Evolutionary conservation across 1,140 invertebrate species (phyloP).

Genomic region (Microplitis demolitor): DNA sequence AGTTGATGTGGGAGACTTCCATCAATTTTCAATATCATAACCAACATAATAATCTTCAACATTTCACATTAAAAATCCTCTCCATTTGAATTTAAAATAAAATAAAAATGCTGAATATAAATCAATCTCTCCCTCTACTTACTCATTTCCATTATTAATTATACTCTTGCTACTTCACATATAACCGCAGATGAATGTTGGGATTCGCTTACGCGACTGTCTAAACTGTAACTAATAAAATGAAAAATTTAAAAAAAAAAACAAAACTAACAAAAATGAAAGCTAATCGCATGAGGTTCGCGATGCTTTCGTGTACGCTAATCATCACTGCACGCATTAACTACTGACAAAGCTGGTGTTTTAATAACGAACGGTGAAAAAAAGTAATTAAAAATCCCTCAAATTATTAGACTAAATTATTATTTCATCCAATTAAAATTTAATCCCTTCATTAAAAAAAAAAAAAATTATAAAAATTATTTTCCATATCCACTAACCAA

Average conservation of each 20-base stretch:
- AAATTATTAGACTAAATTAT: background rate
- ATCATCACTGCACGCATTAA: background rate
- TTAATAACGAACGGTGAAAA: no score
- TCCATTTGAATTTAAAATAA: background rate
- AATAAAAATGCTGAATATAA: background rate
- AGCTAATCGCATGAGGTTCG: conserved; percentile 1
- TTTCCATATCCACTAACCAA: no score
- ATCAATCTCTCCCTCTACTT: background rate
- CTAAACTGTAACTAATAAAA: background rate
- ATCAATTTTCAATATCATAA: no score
- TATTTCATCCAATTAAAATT: no score
- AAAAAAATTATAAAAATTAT: no score
- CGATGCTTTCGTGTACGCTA: background rate
- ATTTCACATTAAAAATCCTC: background rate
- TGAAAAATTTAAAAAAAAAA: background rate
- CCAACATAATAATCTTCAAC: background rate
- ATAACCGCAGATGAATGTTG: background rate
- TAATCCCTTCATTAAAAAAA: no score
- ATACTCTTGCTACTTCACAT: background rate
- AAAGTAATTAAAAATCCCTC: background rate
- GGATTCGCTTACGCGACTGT: conserved; percentile 5
- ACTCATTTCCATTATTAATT: background rate
- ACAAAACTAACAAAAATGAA: background rate
- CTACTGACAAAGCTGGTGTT: background rate
- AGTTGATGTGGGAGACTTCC: no score